Percentiles rank a stretch among this genome's conserved stretches.
phyloP scores from a whole-genome alignment of 2,888 invertebrate species.

The Aporophyla lueneburgensis region DNA sequence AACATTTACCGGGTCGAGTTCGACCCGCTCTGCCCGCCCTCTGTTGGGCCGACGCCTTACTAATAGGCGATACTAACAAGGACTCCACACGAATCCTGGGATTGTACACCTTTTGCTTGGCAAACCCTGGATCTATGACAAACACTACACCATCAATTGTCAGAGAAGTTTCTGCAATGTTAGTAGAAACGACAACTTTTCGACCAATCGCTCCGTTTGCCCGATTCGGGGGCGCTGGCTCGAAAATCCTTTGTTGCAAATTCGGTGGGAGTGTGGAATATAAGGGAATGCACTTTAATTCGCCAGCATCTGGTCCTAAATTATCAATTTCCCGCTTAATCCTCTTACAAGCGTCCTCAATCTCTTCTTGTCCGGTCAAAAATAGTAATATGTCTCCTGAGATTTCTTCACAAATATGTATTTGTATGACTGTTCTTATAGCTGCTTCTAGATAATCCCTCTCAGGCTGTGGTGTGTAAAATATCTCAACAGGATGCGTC shows the following conservation, averaged over 20 bases:
- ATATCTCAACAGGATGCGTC: constrained; percentile 93
- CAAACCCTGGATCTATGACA: constrained; percentile 99
- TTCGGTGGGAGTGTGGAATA: constrained; percentile 99
- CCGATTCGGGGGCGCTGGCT: constrained; percentile 98
- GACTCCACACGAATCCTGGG: constrained; percentile 98
- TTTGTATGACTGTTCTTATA: constrained; percentile 98
- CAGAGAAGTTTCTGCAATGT: constrained; percentile 99
- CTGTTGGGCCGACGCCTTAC: constrained; percentile 99
- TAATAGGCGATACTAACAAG: constrained; percentile 99
- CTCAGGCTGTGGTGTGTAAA: constrained; percentile 99
- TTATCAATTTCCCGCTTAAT: constrained; percentile 98
- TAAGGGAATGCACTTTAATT: constrained; percentile 99
- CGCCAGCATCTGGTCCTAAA: constrained; percentile 98
- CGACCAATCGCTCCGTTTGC: constrained; percentile 97
- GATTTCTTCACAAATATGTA: constrained; percentile 98
- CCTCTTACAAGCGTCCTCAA: constrained; percentile 99
- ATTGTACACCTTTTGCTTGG: constrained; percentile 99
- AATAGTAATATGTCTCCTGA: constrained; percentile 98
- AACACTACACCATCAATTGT: constrained; percentile 99
- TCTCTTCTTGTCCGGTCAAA: constrained; percentile 96
- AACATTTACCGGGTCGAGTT: constrained; percentile 99
- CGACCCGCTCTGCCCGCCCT: constrained; percentile 99
- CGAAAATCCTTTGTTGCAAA: constrained; percentile 99
- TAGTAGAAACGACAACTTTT: constrained; percentile 99
- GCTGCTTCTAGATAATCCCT: constrained; percentile 99